Base-by-base conservation (phyloP, 2,113 vertebrate species). In the Sitta europaea region DNA sequence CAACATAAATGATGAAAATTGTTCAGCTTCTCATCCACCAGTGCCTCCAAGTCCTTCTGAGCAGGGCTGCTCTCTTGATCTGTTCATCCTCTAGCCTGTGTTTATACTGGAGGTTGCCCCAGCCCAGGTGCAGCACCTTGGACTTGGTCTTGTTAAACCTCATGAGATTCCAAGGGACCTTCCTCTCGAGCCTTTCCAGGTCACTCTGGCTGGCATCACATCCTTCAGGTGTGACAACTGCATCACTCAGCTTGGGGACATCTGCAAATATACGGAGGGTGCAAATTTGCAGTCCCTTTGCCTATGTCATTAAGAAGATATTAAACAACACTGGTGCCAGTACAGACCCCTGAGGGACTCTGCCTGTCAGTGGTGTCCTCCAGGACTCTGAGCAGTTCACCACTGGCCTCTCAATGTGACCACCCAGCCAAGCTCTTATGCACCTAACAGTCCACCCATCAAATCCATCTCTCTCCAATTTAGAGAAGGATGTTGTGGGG, bases 381-480 rank as follows among this genome's bases (percentile, higher is more conserved):
- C 14, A 38, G 45, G 63, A 47, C 38, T 40, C 24, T 12, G 55
- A 40, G 29, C 19, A 53, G 9, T 13, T 54, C 23, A 29, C 5
- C 15, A n/a, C 28, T 54, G 57, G 12, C 11, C 11, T 16, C 5
- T 53, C 23, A 10, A 5, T 74, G 38, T 58, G 62, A 25, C 28
- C 13, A 25, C 47, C 33, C 45, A 53, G 21, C 16, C 16, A 47
- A 38, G 33, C 45, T 16, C 28, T 66, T 45, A 13, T 25, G 13
- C 53, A 14, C 20, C 33, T 23, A 25, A 22, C 45, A 22, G 13
- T 21, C 10, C n/a, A n/a, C 28, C 24, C 38, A 45, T 38, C 2
- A 14, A 81, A 67, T 53, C 29, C 0, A 0, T 21, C 38, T 45
- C 43, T 50, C 38, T 61, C 24, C 29, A 17, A 0, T 53, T 74